Evolutionary conservation across 2,113 vertebrate species (phyloP).

Genomic region (Stigmatopora argus): DNA sequence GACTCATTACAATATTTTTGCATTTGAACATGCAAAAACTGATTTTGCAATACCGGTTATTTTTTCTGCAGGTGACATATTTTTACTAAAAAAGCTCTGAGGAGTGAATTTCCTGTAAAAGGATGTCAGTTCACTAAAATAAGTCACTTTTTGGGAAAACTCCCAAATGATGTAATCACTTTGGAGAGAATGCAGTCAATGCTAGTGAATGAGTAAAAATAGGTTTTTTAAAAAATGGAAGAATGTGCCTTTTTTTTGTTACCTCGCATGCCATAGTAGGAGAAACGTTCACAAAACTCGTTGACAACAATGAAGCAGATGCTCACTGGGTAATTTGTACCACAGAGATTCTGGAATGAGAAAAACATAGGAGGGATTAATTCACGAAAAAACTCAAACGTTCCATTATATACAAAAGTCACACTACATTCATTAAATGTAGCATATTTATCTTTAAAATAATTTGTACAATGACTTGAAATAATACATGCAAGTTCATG

Average conservation of each 20-base stretch:
- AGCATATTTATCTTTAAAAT: no score
- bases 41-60: no score
- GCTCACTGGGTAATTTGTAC: conserved; percentile 89
- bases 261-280: conserved; percentile 99
- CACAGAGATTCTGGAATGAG: conserved; percentile 79
- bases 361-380: neutral
- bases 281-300: conserved; percentile 97
- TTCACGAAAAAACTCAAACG: neutral
- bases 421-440: no score
- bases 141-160: neutral
- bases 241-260: conserved; percentile 17
- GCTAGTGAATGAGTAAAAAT: no score
- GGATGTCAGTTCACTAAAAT: no score
- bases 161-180: neutral
- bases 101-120: no score
- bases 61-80: no score
- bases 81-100: no score
- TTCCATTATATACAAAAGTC: neutral
- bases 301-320: conserved; percentile 95
- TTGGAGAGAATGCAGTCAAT: neutral
- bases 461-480: no score
- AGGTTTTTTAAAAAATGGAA: neutral
- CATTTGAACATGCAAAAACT: no score
- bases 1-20: no score
- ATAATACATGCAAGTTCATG: no score